Base-by-base conservation (phyloP, 2,888 invertebrate genomes). In the Cryptus viduatorius region DNA sequence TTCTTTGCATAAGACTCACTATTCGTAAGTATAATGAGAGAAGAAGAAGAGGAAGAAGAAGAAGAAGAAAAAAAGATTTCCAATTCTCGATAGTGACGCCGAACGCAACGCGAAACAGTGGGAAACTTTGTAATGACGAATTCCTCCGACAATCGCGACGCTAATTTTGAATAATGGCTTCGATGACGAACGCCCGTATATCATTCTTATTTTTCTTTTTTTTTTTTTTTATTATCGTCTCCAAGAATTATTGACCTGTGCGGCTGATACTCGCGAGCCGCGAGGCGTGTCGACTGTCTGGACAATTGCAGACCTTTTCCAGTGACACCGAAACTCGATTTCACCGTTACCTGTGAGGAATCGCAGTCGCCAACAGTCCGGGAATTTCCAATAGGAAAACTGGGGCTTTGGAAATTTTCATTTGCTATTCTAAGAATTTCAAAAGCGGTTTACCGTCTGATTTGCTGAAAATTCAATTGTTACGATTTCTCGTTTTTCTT, bases 281-380 rank as follows among this genome's bases (percentile, higher is more conserved):
- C 14, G 31, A n/a, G 29, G 61, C 61, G 29, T 61, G 4, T 61
- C 31, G 31, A 61, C 5, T 5, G 29, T 14, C 29, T n/a, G 14
- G 31, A 61, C 31, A 31, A 31, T 31, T 29, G 31, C 61, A 31
- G 31, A 29, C 31, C 7, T 24, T 75, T 75, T 29, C 37, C 48
- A 37, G 50, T 31, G n/a, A 48, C 65, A 76, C 16, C 0, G 19
- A 48, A 31, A 76, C 37, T 37, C 24, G 48, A 14, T 65, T 50
- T 76, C 24, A 76, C 50, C 64, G 65, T 50, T 65, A 42, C 24
- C 53, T 16, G 19, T 14, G 14, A 48, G 76, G 10, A 76, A 76
- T 65, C 16, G 29, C 53, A 37, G 50, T 65, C 19, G 65, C 16
- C n/a, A 42, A 75, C 64, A 16, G 1, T 65, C 16, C 19, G 14